Evolutionary conservation across 2,888 invertebrate genomes (phyloP), one percentile per base, ranked within the genome.

Genomic region (Hirtodrosophila cameraria): DNA sequence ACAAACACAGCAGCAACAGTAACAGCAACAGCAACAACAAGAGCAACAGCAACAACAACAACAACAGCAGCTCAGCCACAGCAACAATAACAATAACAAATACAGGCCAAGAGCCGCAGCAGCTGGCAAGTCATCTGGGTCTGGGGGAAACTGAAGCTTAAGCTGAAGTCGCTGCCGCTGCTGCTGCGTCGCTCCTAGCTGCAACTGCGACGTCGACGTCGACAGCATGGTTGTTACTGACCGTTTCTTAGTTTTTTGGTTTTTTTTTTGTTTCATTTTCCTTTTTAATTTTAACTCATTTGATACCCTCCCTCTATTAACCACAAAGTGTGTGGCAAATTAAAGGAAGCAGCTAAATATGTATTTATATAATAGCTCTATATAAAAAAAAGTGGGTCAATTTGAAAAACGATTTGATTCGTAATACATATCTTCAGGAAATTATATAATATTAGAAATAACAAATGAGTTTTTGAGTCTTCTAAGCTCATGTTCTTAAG

Each of bases 91-190:
- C 43, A 54, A 55, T 38, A 55, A 33, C 57, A 43, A 43, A 50
- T 49, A 30, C 33, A 57, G 20, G 7, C 9, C 31, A 48, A 49
- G 20, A 16, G 48, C 38, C 39, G 35, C 60, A 70, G 58, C 84
- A 81, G 81, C 66, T 81, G 75, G 75, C 82, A 72, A 82, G 87
- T 87, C 85, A 82, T 85, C 79, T 86, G 83, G 38, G 49, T 46
- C 39, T 53, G 68, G 58, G 79, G 71, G 68, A 65, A 73, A 65
- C 63, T 53, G 74, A 57, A 41, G 80, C 63, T 69, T 45, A 39
- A 30, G 36, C 38, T 15, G 13, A 36, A 33, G 36, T 13, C 15
- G 52, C 46, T 33, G 63, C 50, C 28, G 42, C 49, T 46, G 52
- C 36, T 13, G 28, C 45, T 9, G 76, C 25, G 76, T 20, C 31